Evolutionary conservation across 2,888 invertebrate species (phyloP), one percentile per base, ranked within the genome.

Genomic region (Spisula subtruncata): DNA sequence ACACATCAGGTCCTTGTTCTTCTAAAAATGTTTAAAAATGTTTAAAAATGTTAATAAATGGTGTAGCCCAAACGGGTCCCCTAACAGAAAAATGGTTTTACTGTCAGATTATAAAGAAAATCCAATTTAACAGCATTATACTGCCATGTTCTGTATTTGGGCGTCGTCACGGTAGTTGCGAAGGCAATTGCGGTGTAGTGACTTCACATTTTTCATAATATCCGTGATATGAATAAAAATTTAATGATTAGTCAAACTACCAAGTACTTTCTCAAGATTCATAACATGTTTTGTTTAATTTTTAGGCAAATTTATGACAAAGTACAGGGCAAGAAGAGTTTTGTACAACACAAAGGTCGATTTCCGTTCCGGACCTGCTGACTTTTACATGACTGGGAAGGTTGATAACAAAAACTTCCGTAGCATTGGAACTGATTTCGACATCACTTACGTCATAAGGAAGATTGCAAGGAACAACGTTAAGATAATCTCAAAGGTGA

Each of bases 401-500:
- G 20, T 94, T 25, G 90, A 90, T 81, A 90, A 92, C 51, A 90
- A 86, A 46, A 87, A 85, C 29, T 82, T 56, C 35, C 83, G 89
- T 54, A 84, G 88, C 0, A 60, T 93, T 18, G 88, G 91, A 0
- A 91, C 90, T 0, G 90, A 92, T 32, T 83, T 93, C 25, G 90
- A 87, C 12, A n/a, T 94, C 14, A 89, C 90, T 29, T 95, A 94
- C 83, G 87, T 91, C 54, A 92, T 94, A 20, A 93, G 93, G 41
- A 87, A 89, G 20, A 88, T 93, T 41, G 89, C 88, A 14, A 90
- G 93, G 25, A 92, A 94, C 89, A 93, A 91, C 85, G 83, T 94
- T 29, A 92, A 92, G 14, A 81, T 95, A 29, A 92, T 90, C 41
- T 93, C 91, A 48, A 95, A 95, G 81, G 83, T 94, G 20, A 93